phyloP scores from a whole-genome alignment of 2,113 vertebrate species.

The Pyrgilauda ruficollis region DNA sequence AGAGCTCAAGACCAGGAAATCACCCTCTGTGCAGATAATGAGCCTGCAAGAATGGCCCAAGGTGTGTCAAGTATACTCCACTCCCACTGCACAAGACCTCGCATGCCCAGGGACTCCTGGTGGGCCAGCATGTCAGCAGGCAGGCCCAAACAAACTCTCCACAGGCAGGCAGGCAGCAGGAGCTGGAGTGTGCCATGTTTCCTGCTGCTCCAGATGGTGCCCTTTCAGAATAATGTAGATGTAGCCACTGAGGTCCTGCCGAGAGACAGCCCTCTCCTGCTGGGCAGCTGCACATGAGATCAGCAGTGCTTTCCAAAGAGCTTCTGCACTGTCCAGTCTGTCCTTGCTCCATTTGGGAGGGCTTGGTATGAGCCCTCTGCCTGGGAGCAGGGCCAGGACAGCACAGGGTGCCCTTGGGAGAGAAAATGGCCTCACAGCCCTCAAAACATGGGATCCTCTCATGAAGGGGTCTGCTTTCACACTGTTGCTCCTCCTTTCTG shows the following conservation, averaged over 20 bases:
- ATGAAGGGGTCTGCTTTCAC: background rate
- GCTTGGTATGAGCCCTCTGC: background rate
- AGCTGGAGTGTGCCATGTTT: background rate
- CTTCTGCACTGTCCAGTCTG: background rate
- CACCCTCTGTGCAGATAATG: conserved; percentile 38
- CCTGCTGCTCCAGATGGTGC: conserved; percentile 53
- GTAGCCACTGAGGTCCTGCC: background rate
- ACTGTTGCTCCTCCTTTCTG: background rate
- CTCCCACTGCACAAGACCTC: background rate
- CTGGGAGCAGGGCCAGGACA: background rate
- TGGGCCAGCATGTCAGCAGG: background rate
- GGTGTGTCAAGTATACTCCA: background rate
- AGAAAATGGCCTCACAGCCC: background rate
- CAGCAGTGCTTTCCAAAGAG: background rate
- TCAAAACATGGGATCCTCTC: background rate
- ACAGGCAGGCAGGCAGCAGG: background rate
- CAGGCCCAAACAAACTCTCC: conserved; percentile 5
- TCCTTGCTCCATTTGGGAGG: background rate
- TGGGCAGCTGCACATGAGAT: background rate
- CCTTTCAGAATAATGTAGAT: conserved; percentile 40
- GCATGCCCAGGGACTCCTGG: background rate
- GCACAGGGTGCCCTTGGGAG: background rate
- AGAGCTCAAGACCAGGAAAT: background rate
- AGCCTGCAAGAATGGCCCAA: background rate
- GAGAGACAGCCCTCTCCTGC: conserved; percentile 23